Evolutionary conservation across 2,888 invertebrate genomes (phyloP), one percentile per base, ranked within the genome.

Genomic region (Bursaphelenchus okinawaensis): DNA sequence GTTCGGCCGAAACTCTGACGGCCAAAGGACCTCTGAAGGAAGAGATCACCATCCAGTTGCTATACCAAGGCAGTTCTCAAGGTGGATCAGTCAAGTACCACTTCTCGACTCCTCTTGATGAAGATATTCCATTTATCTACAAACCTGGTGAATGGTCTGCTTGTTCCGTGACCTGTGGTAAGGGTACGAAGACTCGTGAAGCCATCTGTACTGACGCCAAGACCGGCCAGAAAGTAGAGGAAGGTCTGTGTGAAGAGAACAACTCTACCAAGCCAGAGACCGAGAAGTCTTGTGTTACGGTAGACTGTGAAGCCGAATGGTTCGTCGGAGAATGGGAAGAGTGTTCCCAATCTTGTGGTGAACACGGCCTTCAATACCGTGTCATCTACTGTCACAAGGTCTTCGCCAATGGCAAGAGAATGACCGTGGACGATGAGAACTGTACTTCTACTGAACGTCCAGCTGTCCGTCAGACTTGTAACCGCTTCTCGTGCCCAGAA

Each of bases 1-100:
- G 89, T 88, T 89, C 0, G 90, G 91, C 91, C 0, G 95, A 96
- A 85, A 89, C 88, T 69, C 86, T 96, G 56, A 87, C 88, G 12
- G 89, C 90, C 67, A 85, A 89, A 50, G 95, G 95, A 64, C 95
- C 95, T 2, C 91, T 89, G n/a, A 88, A 87, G n/a, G 93, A 95
- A 69, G 75, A 77, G 16, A 65, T 81, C 52, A 80, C 77, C 22
- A 75, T 81, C 24, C 64, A 77, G 56, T 71, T 94, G 67, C 84
- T 91, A 57, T 90, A 90, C 73, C 90, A 92, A 85, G 91, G 90
- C 76, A 62, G 60, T 23, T 91, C 91, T 80, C 73, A 75, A 62
- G 71, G 75, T 58, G 67, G 73, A 19, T 90, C 91, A 0, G 88
- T 94, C 7, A 86, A 88, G 66, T 94, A 92, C 84, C 91, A 93